These are phyloP conservation scores for Erebia palarica DNA, from an alignment of 2,888 invertebrate genomes.

Conservation along the genomic window DNA sequence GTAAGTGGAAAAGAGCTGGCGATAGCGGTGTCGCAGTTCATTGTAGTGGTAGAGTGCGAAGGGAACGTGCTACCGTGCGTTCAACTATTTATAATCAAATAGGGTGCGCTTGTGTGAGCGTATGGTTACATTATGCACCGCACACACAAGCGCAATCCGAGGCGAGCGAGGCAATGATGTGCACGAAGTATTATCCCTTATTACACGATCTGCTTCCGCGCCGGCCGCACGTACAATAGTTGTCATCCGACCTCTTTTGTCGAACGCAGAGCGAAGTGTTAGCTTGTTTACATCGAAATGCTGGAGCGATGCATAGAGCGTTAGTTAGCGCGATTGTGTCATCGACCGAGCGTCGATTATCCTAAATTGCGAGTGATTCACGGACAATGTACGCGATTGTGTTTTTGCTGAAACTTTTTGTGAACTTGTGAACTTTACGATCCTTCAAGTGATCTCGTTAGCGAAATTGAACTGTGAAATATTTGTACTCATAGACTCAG, in stretches of 20 bases:
- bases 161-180: slow-evolving; percentile 78
- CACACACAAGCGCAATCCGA: slow-evolving; percentile 59
- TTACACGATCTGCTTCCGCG: slow-evolving; percentile 78
- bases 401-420: slow-evolving; percentile 68
- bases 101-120: slow-evolving; percentile 64
- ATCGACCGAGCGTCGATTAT: slow-evolving; percentile 71
- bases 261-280: slow-evolving; percentile 62
- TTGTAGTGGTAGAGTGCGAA: slow-evolving; percentile 77
- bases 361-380: slow-evolving; percentile 71
- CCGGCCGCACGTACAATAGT: slow-evolving; percentile 76
- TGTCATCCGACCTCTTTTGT: slow-evolving; percentile 72
- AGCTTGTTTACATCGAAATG: slow-evolving; percentile 76
- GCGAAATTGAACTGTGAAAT: slow-evolving; percentile 64
- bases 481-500: slow-evolving; percentile 43
- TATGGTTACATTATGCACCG: slow-evolving; percentile 75
- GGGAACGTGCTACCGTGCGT: slow-evolving; percentile 82
- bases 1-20: slow-evolving; percentile 56
- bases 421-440: slow-evolving; percentile 69
- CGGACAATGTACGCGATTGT: slow-evolving; percentile 65
- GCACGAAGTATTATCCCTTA: slow-evolving; percentile 80
- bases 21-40: slow-evolving; percentile 65
- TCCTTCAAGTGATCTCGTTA: slow-evolving; percentile 54
- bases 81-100: slow-evolving; percentile 82
- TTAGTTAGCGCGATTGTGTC: slow-evolving; percentile 76
- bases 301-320: slow-evolving; percentile 72